Conservation (phyloP, 2,888 invertebrate species). For the Ernsta delagoae region DNA sequence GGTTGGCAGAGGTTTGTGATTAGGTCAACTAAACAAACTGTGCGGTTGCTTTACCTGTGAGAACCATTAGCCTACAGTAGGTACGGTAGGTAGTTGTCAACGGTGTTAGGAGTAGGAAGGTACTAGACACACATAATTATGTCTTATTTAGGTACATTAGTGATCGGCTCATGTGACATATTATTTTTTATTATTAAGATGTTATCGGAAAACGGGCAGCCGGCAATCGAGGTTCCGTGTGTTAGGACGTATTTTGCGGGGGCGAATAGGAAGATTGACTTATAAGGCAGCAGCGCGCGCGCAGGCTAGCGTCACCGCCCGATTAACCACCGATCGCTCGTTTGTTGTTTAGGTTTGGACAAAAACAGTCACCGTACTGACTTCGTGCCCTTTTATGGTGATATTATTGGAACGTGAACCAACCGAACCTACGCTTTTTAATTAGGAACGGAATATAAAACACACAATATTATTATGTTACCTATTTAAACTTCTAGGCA, state of each 20-base stretch:
- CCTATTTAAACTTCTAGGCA: slow-evolving; percentile 28
- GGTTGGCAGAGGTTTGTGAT: no score
- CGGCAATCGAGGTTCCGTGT: slow-evolving; percentile 60
- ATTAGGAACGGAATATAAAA: slow-evolving; percentile 45
- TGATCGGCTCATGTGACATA: slow-evolving; percentile 47
- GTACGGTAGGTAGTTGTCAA: no score
- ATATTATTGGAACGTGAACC: slow-evolving; percentile 61
- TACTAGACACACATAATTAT: no score
- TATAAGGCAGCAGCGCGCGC: slow-evolving; percentile 69
- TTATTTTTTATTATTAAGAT: slow-evolving; percentile 44
- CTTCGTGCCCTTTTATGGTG: slow-evolving; percentile 72
- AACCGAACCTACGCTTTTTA: slow-evolving; percentile 57
- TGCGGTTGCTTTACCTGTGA: no score
- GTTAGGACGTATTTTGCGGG: slow-evolving; percentile 63
- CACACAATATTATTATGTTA: slow-evolving; percentile 13
- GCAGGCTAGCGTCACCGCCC: slow-evolving; percentile 70
- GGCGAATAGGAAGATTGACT: slow-evolving; percentile 79
- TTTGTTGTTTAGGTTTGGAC: slow-evolving; percentile 63
- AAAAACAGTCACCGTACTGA: slow-evolving; percentile 58
- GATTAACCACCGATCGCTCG: slow-evolving; percentile 61
- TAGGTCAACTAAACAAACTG: no score
- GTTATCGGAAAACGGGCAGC: slow-evolving; percentile 58
- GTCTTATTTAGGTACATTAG: no score
- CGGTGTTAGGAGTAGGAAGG: no score
- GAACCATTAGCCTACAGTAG: no score